phyloP scores from a whole-genome alignment of 2,888 invertebrate genomes.

The Tineola bisselliella region DNA sequence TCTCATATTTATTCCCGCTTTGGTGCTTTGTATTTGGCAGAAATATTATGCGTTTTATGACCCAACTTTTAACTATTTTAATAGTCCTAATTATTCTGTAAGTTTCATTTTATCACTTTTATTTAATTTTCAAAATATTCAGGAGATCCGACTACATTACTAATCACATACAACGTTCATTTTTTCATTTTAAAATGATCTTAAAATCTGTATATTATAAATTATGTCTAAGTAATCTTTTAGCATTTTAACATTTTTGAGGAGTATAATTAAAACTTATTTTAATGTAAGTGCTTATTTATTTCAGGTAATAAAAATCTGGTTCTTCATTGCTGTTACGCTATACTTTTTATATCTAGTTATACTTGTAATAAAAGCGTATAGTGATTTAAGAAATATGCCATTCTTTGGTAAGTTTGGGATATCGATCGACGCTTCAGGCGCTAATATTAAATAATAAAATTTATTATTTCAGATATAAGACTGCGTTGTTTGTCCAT shows the following conservation, averaged over 20 bases:
- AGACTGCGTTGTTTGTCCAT: conserved; percentile 90
- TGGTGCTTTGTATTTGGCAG: conserved; percentile 90
- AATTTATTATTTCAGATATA: conserved; percentile 73
- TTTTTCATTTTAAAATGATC: too few relatives aligned
- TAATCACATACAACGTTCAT: too few relatives aligned
- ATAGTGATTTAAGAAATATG: conserved; percentile 95
- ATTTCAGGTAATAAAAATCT: conserved; percentile 86
- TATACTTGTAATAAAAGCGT: conserved; percentile 86
- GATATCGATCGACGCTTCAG: neutral
- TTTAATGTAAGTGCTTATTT: too few relatives aligned
- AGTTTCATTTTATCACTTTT: conserved; percentile 40
- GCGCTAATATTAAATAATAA: too few relatives aligned
- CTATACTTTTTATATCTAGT: conserved; percentile 87
- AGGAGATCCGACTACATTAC: too few relatives aligned
- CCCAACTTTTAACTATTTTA: conserved; percentile 91
- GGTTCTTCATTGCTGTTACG: conserved; percentile 86
- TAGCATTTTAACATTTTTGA: too few relatives aligned
- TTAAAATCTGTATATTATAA: too few relatives aligned
- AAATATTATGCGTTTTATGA: conserved; percentile 87
- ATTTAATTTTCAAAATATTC: too few relatives aligned
- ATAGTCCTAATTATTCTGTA: conserved; percentile 86
- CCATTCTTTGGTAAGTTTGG: conserved; percentile 96
- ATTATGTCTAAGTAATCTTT: too few relatives aligned
- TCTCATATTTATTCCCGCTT: conserved; percentile 85
- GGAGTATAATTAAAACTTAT: too few relatives aligned